Base-by-base conservation (phyloP, 2,888 invertebrate species). In the Malthinus flaveolus region DNA sequence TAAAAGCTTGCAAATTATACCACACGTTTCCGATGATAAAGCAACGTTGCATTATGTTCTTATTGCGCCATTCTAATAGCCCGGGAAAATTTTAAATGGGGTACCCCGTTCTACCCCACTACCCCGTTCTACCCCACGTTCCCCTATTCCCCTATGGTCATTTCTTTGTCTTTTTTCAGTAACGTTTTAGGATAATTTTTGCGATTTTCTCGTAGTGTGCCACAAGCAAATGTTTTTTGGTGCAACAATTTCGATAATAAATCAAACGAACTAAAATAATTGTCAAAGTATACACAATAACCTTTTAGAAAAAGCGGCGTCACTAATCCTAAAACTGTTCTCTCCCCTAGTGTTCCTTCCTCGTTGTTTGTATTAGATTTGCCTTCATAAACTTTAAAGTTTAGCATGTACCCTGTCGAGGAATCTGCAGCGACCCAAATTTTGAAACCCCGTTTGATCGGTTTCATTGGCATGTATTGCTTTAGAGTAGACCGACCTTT, bases 211-310 rank as follows among this genome's bases (percentile, higher is more conserved):
- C 13, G 10, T 1, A 73, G 54, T 34, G 70, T 72, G 7, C 70
- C 71, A 59, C 72, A 73, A 11, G 61, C 66, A 66, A 71, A 72
- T 36, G 69, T 57, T 23, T 61, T 45, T 23, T 62, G 50, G 23
- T 61, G 39, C 44, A 63, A 37, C 7, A 71, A 59, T 55, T 62
- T 62, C 32, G 45, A 44, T 48, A 71, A 48, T 12, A 73, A 54
- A 12, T 65, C 60, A 44, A 69, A 62, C 58, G 53, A 60, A 5
- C 68, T 63, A 56, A 70, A 73, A 12, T 35, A 49, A 3, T n/a
- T 12, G 13, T 49, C 46, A 53, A 53, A 36, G 12, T 12, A 53
- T 12, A 39, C 3, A 12, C 66, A 67, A 52, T 62, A 69, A 32
- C 68, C 66, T 46, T 59, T 58, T 35, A 48, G 56, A 49, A 65